A percentile compares a stretch with the other conserved stretches of the same genome.
Evolutionary conservation across 2,113 vertebrate genomes (phyloP).

Genomic region (Passer montanus): DNA sequence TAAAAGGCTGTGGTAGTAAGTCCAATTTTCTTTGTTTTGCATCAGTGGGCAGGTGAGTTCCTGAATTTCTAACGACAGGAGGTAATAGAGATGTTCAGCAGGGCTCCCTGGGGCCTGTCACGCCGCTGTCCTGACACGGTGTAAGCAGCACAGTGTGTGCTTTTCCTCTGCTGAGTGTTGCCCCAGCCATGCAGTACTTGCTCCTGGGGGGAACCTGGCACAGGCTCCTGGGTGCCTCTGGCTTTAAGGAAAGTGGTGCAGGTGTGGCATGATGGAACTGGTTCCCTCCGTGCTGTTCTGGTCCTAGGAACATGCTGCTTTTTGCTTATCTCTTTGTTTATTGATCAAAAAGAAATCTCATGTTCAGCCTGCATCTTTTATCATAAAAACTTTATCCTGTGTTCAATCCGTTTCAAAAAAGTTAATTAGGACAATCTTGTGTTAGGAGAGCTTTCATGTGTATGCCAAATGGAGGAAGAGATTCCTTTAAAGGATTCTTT

Average conservation of each 20-base stretch:
- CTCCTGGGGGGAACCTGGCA: neutral
- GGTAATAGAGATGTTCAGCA: slow-evolving; percentile 67
- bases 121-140: neutral
- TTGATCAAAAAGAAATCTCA: neutral
- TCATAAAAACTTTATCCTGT: neutral
- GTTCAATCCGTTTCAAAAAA: neutral
- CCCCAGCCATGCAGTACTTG: neutral
- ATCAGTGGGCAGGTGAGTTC: slow-evolving; percentile 70
- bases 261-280: neutral
- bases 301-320: neutral
- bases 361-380: neutral
- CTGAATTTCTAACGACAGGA: slow-evolving; percentile 62
- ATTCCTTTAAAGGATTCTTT: neutral
- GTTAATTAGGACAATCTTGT: neutral
- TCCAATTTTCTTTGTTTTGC: slow-evolving; percentile 70
- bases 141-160: neutral
- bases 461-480: neutral
- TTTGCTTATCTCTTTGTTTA: neutral
- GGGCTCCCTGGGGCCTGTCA: slow-evolving; percentile 56
- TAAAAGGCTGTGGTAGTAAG: slow-evolving; percentile 51
- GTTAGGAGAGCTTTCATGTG: neutral
- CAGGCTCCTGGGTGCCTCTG: neutral
- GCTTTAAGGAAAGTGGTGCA: neutral
- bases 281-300: neutral
- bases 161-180: neutral